A percentile compares a stretch with the other conserved stretches of the same genome.
phyloP scores from a whole-genome alignment of 2,888 invertebrate genomes.

The Dynastes tityus region DNA sequence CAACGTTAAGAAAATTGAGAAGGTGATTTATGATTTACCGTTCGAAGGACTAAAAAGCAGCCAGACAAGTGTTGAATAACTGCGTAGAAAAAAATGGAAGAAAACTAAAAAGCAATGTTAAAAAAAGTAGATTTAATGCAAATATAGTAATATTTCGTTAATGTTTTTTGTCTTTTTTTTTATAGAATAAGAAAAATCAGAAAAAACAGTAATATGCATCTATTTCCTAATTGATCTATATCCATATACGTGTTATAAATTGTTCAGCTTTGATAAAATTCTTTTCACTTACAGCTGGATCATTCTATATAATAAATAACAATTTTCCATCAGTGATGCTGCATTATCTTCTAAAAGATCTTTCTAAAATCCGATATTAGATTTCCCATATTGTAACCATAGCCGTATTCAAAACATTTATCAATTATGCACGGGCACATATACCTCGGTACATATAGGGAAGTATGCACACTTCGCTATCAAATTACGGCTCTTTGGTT shows the following conservation, averaged over 20 bases:
- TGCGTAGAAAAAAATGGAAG: constrained; percentile 31
- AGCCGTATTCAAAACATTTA: constrained; percentile 9
- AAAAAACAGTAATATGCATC: no score
- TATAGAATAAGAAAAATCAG: no score
- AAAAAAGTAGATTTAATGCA: neutral
- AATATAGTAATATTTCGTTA: no score
- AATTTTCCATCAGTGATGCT: neutral
- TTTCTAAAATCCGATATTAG: neutral
- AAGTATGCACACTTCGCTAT: constrained; percentile 14
- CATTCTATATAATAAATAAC: no score
- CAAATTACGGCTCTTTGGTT: constrained; percentile 20
- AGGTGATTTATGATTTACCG: constrained; percentile 90
- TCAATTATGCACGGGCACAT: constrained; percentile 9
- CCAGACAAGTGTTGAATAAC: constrained; percentile 3
- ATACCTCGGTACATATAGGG: neutral
- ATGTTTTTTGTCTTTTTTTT: no score
- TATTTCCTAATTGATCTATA: no score
- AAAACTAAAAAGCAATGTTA: constrained; percentile 24
- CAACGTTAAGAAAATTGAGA: constrained; percentile 95
- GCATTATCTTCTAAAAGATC: no score
- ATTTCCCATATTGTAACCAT: neutral
- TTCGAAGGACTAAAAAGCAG: constrained; percentile 79
- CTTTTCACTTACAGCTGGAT: no score
- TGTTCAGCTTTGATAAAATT: no score
- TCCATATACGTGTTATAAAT: no score